Conservation (phyloP, 2,113 vertebrate species). For the Actinemys pallida region DNA sequence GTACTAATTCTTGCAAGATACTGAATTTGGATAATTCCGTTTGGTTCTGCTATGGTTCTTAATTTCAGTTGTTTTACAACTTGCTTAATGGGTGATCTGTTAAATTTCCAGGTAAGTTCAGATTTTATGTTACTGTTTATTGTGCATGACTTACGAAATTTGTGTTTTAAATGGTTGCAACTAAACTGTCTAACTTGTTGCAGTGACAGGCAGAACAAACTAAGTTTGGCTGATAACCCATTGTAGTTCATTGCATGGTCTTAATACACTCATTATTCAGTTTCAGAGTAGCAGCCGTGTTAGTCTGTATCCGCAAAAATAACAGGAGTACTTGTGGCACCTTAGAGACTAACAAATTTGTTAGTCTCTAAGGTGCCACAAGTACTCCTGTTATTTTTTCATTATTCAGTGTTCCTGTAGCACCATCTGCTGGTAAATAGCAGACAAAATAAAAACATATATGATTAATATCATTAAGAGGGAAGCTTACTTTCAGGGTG, state of each 20-base stretch:
- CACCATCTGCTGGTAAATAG: neutral
- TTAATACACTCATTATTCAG: neutral
- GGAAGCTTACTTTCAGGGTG: neutral
- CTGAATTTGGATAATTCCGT: neutral
- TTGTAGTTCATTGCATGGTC: accelerated
- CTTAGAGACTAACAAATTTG: too few relatives aligned
- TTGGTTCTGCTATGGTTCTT: neutral
- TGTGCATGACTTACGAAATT: neutral
- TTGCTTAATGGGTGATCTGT: neutral
- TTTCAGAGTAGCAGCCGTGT: neutral
- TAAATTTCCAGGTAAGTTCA: neutral
- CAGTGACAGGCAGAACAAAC: neutral
- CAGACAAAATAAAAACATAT: neutral
- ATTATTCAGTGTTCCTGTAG: neutral
- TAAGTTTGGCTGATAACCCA: accelerated
- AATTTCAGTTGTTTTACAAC: neutral
- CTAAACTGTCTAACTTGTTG: neutral
- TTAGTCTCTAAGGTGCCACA: too few relatives aligned
- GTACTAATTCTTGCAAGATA: neutral
- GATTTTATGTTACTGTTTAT: neutral
- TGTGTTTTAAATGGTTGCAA: neutral
- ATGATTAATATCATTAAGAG: neutral
- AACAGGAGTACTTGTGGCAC: too few relatives aligned
- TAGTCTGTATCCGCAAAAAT: too few relatives aligned
- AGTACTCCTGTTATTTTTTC: too few relatives aligned